Percentiles rank a stretch among this genome's conserved stretches.
phyloP scores from a whole-genome alignment of 2,888 invertebrate genomes.

The Sialis fuliginosa region DNA sequence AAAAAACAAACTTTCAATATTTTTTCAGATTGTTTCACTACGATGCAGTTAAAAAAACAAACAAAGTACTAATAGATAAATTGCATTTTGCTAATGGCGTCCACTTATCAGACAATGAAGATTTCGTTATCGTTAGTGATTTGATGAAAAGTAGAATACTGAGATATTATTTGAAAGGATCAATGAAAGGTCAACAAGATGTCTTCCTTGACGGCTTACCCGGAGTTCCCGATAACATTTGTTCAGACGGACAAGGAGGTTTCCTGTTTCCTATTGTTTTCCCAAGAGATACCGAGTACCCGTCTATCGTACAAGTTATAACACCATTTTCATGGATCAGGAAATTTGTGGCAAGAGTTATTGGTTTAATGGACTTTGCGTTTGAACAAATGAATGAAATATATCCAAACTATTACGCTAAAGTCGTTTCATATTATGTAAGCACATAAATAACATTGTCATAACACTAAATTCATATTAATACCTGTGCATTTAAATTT shows the following conservation, averaged over 20 bases:
- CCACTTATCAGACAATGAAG: conserved; percentile 59
- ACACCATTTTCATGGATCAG: conserved; percentile 43
- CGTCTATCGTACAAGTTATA: conserved; percentile 33
- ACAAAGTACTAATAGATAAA: conserved; percentile 54
- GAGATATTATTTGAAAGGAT: conserved; percentile 64
- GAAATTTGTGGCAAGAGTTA: conserved; percentile 41
- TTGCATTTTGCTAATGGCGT: conserved; percentile 83
- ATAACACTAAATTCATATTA: conserved; percentile 4
- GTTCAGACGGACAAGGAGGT: conserved; percentile 38
- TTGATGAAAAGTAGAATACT: conserved; percentile 43
- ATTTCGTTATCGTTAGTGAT: conserved; percentile 67
- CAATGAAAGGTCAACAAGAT: conserved; percentile 61
- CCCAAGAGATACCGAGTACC: conserved; percentile 35
- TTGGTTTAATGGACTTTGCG: conserved; percentile 39
- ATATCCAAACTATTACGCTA: conserved; percentile 46
- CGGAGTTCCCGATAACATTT: conserved; percentile 51
- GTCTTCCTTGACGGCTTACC: conserved; percentile 68
- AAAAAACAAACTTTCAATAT: conserved; percentile 1
- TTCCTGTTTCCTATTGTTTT: conserved; percentile 42
- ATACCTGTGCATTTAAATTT: conserved; percentile 15
- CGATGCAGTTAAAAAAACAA: conserved; percentile 57
- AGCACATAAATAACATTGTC: conserved; percentile 16
- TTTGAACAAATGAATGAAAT: conserved; percentile 41
- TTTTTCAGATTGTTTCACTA: conserved; percentile 58
- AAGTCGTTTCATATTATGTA: conserved; percentile 41